Percentiles rank a stretch among this genome's conserved stretches.
Evolutionary conservation across 1,140 invertebrate species (phyloP).

Genomic region (Drosophila teissieri): DNA sequence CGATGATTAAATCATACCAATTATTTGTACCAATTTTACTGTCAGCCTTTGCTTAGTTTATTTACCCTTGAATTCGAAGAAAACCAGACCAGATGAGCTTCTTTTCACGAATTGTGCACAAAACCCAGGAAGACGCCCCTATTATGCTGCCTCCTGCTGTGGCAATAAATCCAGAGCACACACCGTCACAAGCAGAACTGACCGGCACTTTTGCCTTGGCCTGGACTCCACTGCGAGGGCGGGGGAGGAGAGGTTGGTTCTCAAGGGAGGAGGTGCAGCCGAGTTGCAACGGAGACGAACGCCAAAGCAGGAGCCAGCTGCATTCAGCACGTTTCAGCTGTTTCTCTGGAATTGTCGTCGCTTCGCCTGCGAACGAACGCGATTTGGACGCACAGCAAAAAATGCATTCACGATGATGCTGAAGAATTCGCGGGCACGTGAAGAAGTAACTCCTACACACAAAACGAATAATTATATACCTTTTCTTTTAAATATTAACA

Average conservation of each 20-base stretch:
- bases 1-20: slow-evolving; percentile 1
- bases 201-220: slow-evolving; percentile 72
- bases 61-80: slow-evolving; percentile 26
- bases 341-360: slow-evolving; percentile 69
- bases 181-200: slow-evolving; percentile 37
- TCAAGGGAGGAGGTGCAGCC: background rate
- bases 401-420: background rate
- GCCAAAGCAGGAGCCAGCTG: slow-evolving; percentile 63
- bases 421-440: background rate
- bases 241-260: slow-evolving; percentile 8
- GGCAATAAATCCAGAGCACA: slow-evolving; percentile 77
- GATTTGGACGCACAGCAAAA: slow-evolving; percentile 17
- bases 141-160: slow-evolving; percentile 39
- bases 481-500: no score
- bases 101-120: slow-evolving; percentile 15
- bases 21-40: slow-evolving; percentile 24
- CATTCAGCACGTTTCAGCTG: slow-evolving; percentile 63
- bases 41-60: slow-evolving; percentile 22
- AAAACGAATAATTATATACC: no score
- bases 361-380: slow-evolving; percentile 39
- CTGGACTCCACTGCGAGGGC: slow-evolving; percentile 48
- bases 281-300: slow-evolving; percentile 3
- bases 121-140: slow-evolving; percentile 9
- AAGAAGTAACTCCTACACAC: background rate
- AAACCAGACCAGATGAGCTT: slow-evolving; percentile 9